These are phyloP conservation scores for Rhogogaster chlorosoma DNA, from an alignment of 2,888 invertebrate species.

Conservation along the genomic window DNA sequence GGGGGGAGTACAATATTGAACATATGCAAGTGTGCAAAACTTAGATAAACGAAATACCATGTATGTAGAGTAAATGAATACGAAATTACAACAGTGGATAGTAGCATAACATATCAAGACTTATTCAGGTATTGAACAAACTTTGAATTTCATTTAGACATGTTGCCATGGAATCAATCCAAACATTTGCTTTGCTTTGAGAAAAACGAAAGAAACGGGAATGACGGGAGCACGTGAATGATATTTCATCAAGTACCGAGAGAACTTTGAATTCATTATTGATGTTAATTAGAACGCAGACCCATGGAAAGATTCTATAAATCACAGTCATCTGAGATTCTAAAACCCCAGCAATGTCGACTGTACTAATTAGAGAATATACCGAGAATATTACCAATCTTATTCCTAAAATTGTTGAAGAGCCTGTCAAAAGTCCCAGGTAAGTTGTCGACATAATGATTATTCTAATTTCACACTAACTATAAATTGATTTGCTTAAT, in stretches of 20 bases:
- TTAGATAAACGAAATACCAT: not conserved
- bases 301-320: not conserved
- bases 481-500: not conserved
- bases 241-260: not conserved
- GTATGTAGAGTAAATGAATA: not conserved
- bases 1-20: not conserved
- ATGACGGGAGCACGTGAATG: constrained; percentile 12
- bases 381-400: constrained; percentile 56
- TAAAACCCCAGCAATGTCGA: constrained; percentile 36
- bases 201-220: not conserved
- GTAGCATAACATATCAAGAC: not conserved
- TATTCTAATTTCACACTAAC: not conserved
- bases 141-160: not conserved
- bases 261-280: constrained; percentile 19
- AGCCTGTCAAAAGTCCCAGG: constrained; percentile 57
- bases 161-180: constrained; percentile 30
- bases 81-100: not conserved
- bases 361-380: constrained; percentile 27
- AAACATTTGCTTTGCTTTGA: constrained; percentile 16
- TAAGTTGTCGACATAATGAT: constrained; percentile 35
- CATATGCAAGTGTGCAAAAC: not conserved
- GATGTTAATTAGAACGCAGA: constrained; percentile 13
- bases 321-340: not conserved
- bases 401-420: constrained; percentile 54
- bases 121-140: constrained; percentile 28